These are phyloP conservation scores for Aphaenogaster rudis DNA, from an alignment of 1,140 invertebrate genomes.

Conservation along the genomic window DNA sequence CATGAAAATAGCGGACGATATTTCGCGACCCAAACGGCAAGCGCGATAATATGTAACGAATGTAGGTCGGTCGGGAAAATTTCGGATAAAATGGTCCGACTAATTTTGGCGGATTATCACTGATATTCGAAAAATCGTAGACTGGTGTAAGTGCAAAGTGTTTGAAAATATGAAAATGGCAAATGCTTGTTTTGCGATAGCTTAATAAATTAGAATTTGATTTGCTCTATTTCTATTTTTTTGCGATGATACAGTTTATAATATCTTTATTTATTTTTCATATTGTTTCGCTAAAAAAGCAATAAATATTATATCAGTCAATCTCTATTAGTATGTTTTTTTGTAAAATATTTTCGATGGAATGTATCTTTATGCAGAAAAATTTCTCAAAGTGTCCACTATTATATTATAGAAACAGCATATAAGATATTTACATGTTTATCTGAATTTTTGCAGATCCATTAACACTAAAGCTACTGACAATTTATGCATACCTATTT, in stretches of 20 bases:
- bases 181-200: background rate
- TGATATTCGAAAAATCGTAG: background rate
- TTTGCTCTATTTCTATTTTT: background rate
- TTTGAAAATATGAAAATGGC: background rate
- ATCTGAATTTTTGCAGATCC: background rate
- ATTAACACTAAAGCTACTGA: too few species aligned
- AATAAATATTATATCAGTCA: background rate
- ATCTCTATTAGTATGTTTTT: background rate
- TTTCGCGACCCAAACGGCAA: background rate
- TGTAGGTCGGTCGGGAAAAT: constrained; percentile 41
- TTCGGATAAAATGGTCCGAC: background rate
- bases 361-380: background rate
- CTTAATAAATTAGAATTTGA: constrained; percentile 2
- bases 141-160: background rate
- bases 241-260: too few species aligned
- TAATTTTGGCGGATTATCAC: constrained; percentile 30
- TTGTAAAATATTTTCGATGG: background rate
- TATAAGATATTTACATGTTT: background rate
- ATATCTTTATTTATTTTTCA: background rate
- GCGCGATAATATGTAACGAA: background rate
- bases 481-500: too few species aligned
- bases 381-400: background rate
- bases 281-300: background rate
- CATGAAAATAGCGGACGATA: constrained; percentile 37
- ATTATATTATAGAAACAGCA: background rate